phyloP scores from a whole-genome alignment of 2,797 vertebrate genomes.

The Varecia variegata region DNA sequence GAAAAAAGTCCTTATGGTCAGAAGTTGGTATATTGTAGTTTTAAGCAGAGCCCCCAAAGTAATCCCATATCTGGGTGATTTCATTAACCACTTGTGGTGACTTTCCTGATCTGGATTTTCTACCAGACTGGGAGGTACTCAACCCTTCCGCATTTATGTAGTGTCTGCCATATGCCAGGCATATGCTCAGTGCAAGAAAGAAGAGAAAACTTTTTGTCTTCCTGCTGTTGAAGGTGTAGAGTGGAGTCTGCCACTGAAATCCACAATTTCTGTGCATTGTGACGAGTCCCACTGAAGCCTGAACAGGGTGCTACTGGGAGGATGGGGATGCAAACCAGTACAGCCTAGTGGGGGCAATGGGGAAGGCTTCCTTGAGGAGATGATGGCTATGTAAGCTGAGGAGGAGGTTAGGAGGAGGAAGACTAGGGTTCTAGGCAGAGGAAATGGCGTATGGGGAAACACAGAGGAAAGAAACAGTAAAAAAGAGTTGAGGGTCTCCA shows the following conservation, averaged over 20 bases:
- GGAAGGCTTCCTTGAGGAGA: neutral
- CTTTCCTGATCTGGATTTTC: neutral
- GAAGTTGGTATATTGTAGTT: neutral
- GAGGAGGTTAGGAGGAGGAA: neutral
- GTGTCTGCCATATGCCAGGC: neutral
- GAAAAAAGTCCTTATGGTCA: neutral
- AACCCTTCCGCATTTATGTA: neutral
- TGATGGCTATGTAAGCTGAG: neutral
- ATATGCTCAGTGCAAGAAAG: neutral
- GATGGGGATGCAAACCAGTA: neutral
- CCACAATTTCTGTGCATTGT: neutral
- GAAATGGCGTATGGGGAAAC: neutral
- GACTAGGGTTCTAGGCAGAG: neutral
- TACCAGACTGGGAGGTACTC: neutral
- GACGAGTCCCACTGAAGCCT: neutral
- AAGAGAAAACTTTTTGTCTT: neutral
- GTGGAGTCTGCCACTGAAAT: neutral
- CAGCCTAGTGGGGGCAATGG: rapidly evolving
- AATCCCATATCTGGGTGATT: neutral
- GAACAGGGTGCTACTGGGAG: neutral
- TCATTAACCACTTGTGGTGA: neutral
- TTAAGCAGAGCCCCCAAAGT: neutral
- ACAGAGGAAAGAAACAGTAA: neutral
- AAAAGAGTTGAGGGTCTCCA: neutral
- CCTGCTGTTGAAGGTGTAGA: neutral